Evolutionary conservation across 2,113 vertebrate genomes (phyloP), one percentile per base, ranked within the genome.

Genomic region (Charadrius vociferus): DNA sequence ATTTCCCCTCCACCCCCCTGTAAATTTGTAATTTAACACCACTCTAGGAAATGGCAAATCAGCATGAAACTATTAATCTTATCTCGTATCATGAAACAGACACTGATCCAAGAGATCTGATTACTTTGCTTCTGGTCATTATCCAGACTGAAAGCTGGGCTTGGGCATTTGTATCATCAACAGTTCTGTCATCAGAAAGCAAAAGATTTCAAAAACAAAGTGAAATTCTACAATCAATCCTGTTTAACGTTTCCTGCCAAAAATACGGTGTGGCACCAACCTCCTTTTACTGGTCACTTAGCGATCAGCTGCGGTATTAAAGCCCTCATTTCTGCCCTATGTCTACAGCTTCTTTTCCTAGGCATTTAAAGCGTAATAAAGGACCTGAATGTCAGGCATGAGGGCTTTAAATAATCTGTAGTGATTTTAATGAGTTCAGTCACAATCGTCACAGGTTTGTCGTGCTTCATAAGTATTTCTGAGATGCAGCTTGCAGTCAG

Each of bases 1-100:
- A 85, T 93, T 93, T 83, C 32, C 71, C 37, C n/a, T 36, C 43
- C 61, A 36, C 37, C 45, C 50, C 39, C 81, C 87, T 10, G 16
- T 95, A 96, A 96, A 95, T 94, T 78, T 96, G 73, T 96, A 96
- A 96, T 97, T 97, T 96, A 92, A 94, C 67, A 77, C 62, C 62
- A 94, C 52, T 94, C 73, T 81, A 85, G 91, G 91, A 97, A 97
- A 97, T 97, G 94, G 89, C 96, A 97, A 92, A 96, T 93, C 94
- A 95, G 91, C 93, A 89, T 90, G 93, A 91, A 97, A 90, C 95
- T 93, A 91, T 97, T 98, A 94, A 96, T 97, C 95, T 97, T 95
- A 45, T 45, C 45, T 45, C 45, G 0, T 92, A 95, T 96, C 93
- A 70, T 88, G 85, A 95, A 95, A 84, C 92, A 95, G 92, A 96